phyloP scores from a whole-genome alignment of 2,888 invertebrate species.

The Nephrotoma flavescens region DNA sequence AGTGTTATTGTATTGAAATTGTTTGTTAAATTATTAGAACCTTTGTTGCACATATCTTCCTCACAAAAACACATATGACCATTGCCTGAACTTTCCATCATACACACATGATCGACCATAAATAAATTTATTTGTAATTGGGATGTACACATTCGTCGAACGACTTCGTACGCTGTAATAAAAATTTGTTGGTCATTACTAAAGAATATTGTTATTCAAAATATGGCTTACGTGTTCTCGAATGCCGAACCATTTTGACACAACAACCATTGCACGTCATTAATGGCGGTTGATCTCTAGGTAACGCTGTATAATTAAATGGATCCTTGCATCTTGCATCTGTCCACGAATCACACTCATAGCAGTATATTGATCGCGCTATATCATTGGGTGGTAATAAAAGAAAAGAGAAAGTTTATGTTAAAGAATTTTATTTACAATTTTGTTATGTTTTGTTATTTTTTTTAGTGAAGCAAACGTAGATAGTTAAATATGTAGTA shows the following conservation, averaged over 20 bases:
- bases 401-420: neutral
- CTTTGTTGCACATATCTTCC: slow-evolving; percentile 84
- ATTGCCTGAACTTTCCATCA: slow-evolving; percentile 96
- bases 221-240: slow-evolving; percentile 64
- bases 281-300: slow-evolving; percentile 73
- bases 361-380: slow-evolving; percentile 85
- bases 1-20: neutral
- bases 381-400: slow-evolving; percentile 15
- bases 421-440: neutral
- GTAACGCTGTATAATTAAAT: slow-evolving; percentile 81
- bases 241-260: slow-evolving; percentile 88
- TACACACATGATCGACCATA: slow-evolving; percentile 97
- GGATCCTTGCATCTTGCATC: slow-evolving; percentile 83
- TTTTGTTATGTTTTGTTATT: neutral
- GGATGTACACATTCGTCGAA: slow-evolving; percentile 82
- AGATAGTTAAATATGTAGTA: neutral
- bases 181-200: slow-evolving; percentile 8
- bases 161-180: slow-evolving; percentile 73
- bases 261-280: slow-evolving; percentile 87
- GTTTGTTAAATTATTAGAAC: slow-evolving; percentile 15
- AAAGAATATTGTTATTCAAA: neutral
- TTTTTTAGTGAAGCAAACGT: neutral
- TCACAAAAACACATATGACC: slow-evolving; percentile 98
- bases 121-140: slow-evolving; percentile 90
- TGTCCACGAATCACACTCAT: slow-evolving; percentile 88